These are phyloP conservation scores for Cynaeus angustus DNA, from an alignment of 2,888 invertebrate genomes.

Conservation along the genomic window DNA sequence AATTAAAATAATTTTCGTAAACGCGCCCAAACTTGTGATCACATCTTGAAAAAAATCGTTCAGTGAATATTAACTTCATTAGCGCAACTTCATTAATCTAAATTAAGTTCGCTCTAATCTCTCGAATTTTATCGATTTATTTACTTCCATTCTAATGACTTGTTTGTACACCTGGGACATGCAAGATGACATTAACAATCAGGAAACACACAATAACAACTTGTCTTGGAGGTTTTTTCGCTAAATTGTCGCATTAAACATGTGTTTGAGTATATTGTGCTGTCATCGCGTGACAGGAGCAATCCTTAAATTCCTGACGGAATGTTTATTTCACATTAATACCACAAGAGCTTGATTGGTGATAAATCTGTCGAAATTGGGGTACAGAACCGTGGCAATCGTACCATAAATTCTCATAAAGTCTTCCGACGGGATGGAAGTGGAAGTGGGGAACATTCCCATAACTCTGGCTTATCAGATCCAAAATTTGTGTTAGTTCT, in stretches of 20 bases:
- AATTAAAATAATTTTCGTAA: slow-evolving; percentile 39
- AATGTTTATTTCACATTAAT: slow-evolving; percentile 25
- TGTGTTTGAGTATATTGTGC: slow-evolving; percentile 38
- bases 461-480: not conserved
- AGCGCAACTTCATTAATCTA: slow-evolving; percentile 28
- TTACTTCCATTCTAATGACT: slow-evolving; percentile 17
- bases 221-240: slow-evolving; percentile 32
- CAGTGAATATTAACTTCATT: no score
- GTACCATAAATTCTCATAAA: not conserved
- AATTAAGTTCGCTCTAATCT: slow-evolving; percentile 13
- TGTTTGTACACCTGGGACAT: slow-evolving; percentile 27
- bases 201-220: slow-evolving; percentile 39
- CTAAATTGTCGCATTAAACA: slow-evolving; percentile 27
- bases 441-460: not conserved
- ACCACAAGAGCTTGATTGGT: slow-evolving; percentile 32
- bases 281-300: slow-evolving; percentile 42
- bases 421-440: not conserved
- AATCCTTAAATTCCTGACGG: slow-evolving; percentile 24
- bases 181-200: slow-evolving; percentile 37
- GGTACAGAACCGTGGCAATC: slow-evolving; percentile 1
- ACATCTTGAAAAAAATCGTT: no score
- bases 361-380: slow-evolving; percentile 13
- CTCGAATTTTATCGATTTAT: slow-evolving; percentile 28
- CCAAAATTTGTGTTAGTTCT: slow-evolving; percentile 2
- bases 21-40: not conserved